These are phyloP conservation scores for Ivindomyrus marchei DNA, from an alignment of 2,113 vertebrate species.

Conservation along the genomic window DNA sequence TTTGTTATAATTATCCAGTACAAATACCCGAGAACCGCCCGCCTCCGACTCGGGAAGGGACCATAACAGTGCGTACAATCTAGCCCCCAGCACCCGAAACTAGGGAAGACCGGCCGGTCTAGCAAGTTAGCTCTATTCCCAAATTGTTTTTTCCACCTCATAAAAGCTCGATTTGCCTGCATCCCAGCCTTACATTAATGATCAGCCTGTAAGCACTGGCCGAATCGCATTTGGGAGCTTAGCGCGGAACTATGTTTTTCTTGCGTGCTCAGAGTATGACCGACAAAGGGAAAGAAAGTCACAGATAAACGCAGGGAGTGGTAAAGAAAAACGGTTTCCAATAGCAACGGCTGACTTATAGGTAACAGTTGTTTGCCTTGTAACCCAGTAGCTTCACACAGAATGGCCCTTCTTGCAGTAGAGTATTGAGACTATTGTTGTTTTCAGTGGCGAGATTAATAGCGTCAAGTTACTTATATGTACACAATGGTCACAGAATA, in stretches of 20 bases:
- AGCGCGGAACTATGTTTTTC: not conserved
- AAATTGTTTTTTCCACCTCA: not conserved
- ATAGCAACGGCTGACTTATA: constrained; percentile 57
- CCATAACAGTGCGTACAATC: not conserved
- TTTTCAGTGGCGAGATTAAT: constrained; percentile 11
- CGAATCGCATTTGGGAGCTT: not conserved
- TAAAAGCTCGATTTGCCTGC: not conserved
- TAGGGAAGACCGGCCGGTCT: not conserved
- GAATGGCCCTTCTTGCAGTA: constrained; percentile 12
- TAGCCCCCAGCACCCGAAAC: not conserved
- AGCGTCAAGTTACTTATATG: not conserved
- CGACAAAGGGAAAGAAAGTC: constrained; percentile 2
- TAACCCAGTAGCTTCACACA: constrained; percentile 20
- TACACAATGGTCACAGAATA: constrained; percentile 5
- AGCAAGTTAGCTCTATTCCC: not conserved
- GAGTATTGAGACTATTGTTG: constrained; percentile 5
- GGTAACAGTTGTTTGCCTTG: constrained; percentile 57
- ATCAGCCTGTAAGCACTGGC: not conserved
- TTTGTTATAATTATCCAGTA: not conserved
- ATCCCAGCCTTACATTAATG: not conserved
- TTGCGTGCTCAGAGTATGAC: not conserved
- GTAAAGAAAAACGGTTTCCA: constrained; percentile 51
- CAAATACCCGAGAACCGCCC: not conserved
- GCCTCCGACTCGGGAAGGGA: not conserved
- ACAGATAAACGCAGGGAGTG: constrained; percentile 28